Evolutionary conservation across 2,797 vertebrate species (phyloP), one percentile per base, ranked within the genome.

Genomic region (Sardinella longiceps): DNA sequence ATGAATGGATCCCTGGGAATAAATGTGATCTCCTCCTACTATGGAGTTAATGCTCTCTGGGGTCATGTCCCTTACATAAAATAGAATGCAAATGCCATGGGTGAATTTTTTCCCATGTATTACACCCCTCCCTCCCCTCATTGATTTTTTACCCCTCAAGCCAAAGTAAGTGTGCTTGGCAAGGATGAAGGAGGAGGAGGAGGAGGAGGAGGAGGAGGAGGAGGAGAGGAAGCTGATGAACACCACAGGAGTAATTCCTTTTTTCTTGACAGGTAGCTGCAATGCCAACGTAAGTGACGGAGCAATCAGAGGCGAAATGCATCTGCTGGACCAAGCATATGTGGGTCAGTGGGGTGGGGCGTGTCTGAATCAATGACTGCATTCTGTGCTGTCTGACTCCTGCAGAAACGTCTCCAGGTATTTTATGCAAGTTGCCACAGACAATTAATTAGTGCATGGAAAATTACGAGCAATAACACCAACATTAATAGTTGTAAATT

Each of bases 1-100:
- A 77, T 43, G 37, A 39, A 77, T 23, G 70, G 70, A 37, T 77
- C 33, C 70, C 70, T 39, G 28, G 6, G 70, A 77, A 77, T 77
- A 20, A 23, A 77, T 77, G 70, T 43, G 37, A 39, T 33, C 18
- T 43, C 70, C 37, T 43, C 70, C 37, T 43, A 77, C 70, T 43
- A 77, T 77, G 5, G 70, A 77, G 20, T 77, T 77, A 77, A 77
- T 77, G 37, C 33, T 18, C 70, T 77, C 33, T 43, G 20, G 70
- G 70, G 37, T 77, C 70, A 77, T 77, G 70, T 77, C 70, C 70
- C 33, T 20, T 77, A 43, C 70, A 43, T 33, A 77, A 77, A 77
- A 43, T 77, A 18, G 15, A 77, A 74, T 39, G 66, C 14, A 77
- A 39, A 77, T 77, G 37, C 70, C 70, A 43, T 5, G 70, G 70